phyloP scores from a whole-genome alignment of 2,888 invertebrate species.

The Pammene fasciana region DNA sequence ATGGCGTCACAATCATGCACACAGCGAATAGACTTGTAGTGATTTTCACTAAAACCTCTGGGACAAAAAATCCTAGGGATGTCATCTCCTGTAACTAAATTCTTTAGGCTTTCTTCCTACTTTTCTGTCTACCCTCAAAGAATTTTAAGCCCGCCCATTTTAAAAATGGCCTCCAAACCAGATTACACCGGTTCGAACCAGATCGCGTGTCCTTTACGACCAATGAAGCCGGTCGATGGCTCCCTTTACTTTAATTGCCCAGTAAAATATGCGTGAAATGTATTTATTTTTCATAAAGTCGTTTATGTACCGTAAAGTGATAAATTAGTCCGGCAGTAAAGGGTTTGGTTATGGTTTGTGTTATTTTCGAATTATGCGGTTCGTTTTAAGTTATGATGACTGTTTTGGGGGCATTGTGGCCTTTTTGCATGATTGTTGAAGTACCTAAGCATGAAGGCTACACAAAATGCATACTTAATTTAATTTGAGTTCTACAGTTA shows the following conservation, averaged over 20 bases:
- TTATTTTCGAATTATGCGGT: conserved; percentile 14
- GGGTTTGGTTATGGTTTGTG: conserved; percentile 29
- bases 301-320: conserved; percentile 45
- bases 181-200: conserved; percentile 23
- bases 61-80: too few relatives aligned
- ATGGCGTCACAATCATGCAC: too few relatives aligned
- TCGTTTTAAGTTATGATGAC: conserved; percentile 6
- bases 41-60: too few relatives aligned
- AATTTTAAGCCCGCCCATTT: conserved; percentile 17
- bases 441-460: not conserved
- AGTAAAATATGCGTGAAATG: conserved; percentile 59
- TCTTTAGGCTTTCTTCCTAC: too few relatives aligned
- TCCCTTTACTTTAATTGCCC: conserved; percentile 60
- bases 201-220: conserved; percentile 62
- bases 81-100: too few relatives aligned
- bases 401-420: not conserved
- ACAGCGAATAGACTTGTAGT: too few relatives aligned
- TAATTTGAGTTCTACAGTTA: too few relatives aligned
- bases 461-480: too few relatives aligned
- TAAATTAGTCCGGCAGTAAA: conserved; percentile 33
- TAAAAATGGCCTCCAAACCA: conserved; percentile 17
- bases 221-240: conserved; percentile 48
- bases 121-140: not conserved
- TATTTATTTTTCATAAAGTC: conserved; percentile 54
- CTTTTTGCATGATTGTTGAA: not conserved